phyloP scores from a whole-genome alignment of 2,888 invertebrate species.

The Melanotus villosus region DNA sequence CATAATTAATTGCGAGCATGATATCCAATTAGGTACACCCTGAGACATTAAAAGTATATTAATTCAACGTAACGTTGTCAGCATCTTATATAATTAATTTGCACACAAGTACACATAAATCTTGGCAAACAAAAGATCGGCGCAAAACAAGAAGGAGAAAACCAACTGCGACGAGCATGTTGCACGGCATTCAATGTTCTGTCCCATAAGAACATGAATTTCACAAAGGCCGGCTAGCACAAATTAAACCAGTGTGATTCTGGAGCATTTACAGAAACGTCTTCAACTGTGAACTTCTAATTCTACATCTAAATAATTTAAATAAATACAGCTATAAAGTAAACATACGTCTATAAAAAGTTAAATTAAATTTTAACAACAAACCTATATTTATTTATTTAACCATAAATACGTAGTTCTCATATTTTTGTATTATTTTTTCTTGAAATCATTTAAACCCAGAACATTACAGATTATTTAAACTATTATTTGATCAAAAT shows the following conservation, averaged over 20 bases:
- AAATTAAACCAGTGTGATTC: conserved; percentile 16
- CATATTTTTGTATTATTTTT: no score
- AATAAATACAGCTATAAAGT: no score
- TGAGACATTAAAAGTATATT: conserved; percentile 48
- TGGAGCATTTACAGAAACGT: no score
- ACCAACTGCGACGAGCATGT: conserved; percentile 38
- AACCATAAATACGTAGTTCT: no score
- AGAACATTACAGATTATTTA: no score
- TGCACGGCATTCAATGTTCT: conserved; percentile 40
- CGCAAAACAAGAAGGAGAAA: conserved; percentile 46
- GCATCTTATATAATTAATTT: conserved; percentile 57
- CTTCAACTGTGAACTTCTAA: no score
- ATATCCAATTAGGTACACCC: conserved; percentile 48
- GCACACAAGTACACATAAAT: conserved; percentile 57
- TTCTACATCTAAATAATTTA: no score
- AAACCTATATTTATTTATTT: no score
- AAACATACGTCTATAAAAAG: no score
- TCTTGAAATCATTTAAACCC: no score
- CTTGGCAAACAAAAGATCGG: conserved; percentile 51
- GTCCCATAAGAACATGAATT: conserved; percentile 34
- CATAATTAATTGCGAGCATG: conserved; percentile 25
- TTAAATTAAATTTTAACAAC: no score
- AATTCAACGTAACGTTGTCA: conserved; percentile 51
- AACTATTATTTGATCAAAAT: no score
- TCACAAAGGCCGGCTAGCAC: conserved; percentile 36